Base-by-base conservation (phyloP, 2,888 invertebrate species). In the Sarcophaga caerulescens region DNA sequence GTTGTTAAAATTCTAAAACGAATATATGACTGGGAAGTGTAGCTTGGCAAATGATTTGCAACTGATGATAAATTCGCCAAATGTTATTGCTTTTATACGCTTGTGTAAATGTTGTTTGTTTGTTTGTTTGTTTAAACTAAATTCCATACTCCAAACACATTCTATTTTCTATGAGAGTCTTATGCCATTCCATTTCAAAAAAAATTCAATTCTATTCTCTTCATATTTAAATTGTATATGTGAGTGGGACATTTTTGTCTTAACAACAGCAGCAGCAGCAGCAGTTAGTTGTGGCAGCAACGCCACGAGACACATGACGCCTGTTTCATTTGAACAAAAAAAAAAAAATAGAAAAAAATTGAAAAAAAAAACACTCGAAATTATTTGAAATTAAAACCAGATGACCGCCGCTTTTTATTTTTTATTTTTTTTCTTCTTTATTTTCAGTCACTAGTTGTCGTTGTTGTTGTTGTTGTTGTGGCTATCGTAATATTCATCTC, bases 11-110 rank as follows among this genome's bases (percentile, higher is more conserved):
- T 14, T 4, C 52, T 14, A 52, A 52, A 4, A 17, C 17, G 52
- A 52, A 14, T 14, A 47, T 52, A 17, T 14, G 60, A 74, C 75
- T 60, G 71, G 63, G 62, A 84, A 84, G 83, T 73, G 75, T 82
- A 71, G 89, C 84, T 89, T 85, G 84, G 88, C 89, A 88, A 88
- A 87, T 88, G 86, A 88, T 87, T 89, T 87, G 89, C 89, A 89
- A 91, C 92, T 91, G 91, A 89, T 91, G 91, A 75, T 88, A 88
- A 85, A 81, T 87, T 73, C 69, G 66, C 78, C 75, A 45, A 62
- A 66, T 84, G 87, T 44, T 62, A 75, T 17, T 14, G 90, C 90
- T 91, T 91, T 90, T 91, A 91, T 92, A 92, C 89, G 79, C 66
- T 87, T 82, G 25, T 84, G 21, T 35, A 71, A 47, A 75, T 57